Conservation (phyloP, 1,140 invertebrate genomes). For the Calliopsis andreniformis region DNA sequence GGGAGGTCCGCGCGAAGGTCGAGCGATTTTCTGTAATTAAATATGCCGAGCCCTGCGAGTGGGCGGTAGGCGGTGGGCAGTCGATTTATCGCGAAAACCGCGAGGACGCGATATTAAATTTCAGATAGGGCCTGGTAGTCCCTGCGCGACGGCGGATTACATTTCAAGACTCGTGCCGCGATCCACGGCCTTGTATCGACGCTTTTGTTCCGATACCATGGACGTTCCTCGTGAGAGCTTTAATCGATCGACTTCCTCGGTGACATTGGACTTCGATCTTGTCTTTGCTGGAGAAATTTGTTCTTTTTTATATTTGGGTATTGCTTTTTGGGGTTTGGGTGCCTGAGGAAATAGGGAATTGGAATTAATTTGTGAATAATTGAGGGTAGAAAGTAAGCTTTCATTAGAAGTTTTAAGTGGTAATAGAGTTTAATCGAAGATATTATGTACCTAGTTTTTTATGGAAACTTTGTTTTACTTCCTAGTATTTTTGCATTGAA, state of each 20-base stretch:
- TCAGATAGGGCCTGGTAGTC: constrained; percentile 60
- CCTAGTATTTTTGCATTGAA: no score
- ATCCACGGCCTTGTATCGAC: neutral
- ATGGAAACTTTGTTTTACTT: no score
- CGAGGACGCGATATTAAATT: constrained; percentile 69
- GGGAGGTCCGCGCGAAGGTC: constrained; percentile 45
- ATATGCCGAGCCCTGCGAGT: constrained; percentile 54
- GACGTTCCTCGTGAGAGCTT: no score
- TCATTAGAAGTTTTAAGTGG: no score
- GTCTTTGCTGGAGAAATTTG: no score
- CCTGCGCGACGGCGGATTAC: constrained; percentile 35
- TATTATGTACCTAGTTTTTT: no score
- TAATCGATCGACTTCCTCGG: neutral
- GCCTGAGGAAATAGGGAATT: no score
- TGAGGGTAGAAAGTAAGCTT: no score
- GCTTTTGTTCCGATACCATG: constrained; percentile 1
- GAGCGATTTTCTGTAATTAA: constrained; percentile 68
- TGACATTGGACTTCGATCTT: neutral
- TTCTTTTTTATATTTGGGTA: no score
- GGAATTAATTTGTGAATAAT: no score
- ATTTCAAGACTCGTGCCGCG: constrained; percentile 58
- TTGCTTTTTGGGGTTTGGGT: no score
- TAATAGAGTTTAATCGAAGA: no score
- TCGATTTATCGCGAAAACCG: constrained; percentile 65
- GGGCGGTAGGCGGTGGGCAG: constrained; percentile 58